These are phyloP conservation scores for Drosophila buzzatii DNA, from an alignment of 2,888 invertebrate species.

Conservation along the genomic window DNA sequence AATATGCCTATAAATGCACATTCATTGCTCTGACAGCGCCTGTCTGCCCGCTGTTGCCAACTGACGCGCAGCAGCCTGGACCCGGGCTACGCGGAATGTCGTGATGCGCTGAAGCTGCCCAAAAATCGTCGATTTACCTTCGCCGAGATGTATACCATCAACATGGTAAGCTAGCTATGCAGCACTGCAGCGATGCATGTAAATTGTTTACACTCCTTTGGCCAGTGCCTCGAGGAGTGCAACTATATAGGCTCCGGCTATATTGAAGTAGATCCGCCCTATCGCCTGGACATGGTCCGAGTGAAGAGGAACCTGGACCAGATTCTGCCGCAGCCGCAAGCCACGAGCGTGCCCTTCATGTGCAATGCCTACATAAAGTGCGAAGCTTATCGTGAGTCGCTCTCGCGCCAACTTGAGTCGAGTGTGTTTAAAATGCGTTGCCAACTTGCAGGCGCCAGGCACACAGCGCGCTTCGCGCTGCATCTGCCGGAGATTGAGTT, in stretches of 20 bases:
- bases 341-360: conserved; percentile 47
- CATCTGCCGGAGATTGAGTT: conserved; percentile 66
- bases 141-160: conserved; percentile 57
- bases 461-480: conserved; percentile 45
- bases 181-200: background rate
- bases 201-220: background rate
- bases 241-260: conserved; percentile 64
- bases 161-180: conserved; percentile 53
- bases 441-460: conserved; percentile 38
- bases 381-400: conserved; percentile 53
- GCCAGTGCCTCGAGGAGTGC: conserved; percentile 72
- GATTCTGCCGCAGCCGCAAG: conserved; percentile 52
- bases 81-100: conserved; percentile 43
- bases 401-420: background rate
- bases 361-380: conserved; percentile 58
- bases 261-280: conserved; percentile 63
- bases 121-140: conserved; percentile 33
- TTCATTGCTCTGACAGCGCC: conserved; percentile 21
- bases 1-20: background rate
- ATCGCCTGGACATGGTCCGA: conserved; percentile 48
- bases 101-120: conserved; percentile 36
- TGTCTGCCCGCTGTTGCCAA: conserved; percentile 54
- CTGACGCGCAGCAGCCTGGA: conserved; percentile 61
- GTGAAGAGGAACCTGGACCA: conserved; percentile 42
- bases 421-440: conserved; percentile 2